Evolutionary conservation across 2,113 vertebrate genomes (phyloP).

Genomic region (Nycticebus coucang): DNA sequence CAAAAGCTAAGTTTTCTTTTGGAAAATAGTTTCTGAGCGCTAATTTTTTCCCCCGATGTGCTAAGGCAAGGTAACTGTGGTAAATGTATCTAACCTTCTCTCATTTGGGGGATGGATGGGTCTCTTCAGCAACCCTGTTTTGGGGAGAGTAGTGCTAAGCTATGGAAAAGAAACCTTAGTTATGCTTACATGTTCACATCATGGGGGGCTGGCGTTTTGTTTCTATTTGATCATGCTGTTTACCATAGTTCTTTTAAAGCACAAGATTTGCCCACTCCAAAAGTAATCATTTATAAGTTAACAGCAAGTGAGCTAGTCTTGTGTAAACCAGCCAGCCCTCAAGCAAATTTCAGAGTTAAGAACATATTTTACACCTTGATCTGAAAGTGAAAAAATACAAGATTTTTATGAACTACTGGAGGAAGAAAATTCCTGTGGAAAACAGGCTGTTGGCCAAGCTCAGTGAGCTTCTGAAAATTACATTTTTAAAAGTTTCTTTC

Average conservation of each 20-base stretch:
- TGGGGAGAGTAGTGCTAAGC: neutral
- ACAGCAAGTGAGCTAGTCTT: neutral
- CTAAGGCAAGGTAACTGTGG: neutral
- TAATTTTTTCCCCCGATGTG: neutral
- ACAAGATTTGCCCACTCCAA: neutral
- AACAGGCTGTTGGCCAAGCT: neutral
- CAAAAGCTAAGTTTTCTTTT: neutral
- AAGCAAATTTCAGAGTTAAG: slow-evolving; percentile 28
- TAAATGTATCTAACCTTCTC: neutral
- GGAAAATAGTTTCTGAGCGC: neutral
- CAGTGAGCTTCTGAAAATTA: neutral
- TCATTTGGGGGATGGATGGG: neutral
- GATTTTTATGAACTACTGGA: neutral
- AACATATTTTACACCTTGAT: neutral
- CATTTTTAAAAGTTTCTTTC: neutral
- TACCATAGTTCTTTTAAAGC: neutral
- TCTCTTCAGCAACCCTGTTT: neutral
- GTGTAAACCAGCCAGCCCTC: neutral
- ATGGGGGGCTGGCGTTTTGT: neutral
- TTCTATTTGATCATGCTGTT: neutral
- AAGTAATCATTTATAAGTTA: slow-evolving; percentile 39
- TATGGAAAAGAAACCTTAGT: neutral
- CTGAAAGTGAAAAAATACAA: neutral
- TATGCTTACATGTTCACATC: neutral
- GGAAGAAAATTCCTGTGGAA: slow-evolving; percentile 29